phyloP scores from a whole-genome alignment of 2,113 vertebrate species.

The Echinops telfairi region DNA sequence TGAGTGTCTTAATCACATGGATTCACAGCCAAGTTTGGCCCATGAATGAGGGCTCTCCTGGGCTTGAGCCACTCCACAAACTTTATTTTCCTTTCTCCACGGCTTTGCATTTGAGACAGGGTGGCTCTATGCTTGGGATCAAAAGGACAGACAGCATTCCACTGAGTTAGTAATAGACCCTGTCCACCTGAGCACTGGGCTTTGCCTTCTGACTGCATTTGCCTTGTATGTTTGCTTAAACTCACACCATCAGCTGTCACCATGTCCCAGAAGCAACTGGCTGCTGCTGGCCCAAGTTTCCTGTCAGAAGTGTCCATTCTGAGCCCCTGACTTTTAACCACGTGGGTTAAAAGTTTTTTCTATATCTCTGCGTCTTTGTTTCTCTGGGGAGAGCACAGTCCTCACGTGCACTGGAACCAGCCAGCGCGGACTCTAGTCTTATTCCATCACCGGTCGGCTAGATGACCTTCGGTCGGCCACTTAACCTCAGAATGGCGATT shows the following conservation, averaged over 20 bases:
- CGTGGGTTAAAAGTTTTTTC: too few species aligned
- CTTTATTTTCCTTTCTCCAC: background rate
- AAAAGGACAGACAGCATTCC: conserved; percentile 71
- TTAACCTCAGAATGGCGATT: background rate
- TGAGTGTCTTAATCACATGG: background rate
- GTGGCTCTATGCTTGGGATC: conserved; percentile 69
- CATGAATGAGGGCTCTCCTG: background rate
- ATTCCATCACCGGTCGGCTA: background rate
- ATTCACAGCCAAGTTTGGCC: background rate
- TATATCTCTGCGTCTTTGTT: background rate
- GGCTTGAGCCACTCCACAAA: conserved; percentile 7
- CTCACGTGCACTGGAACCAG: background rate
- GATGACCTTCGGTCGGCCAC: background rate
- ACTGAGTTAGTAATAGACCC: conserved; percentile 79
- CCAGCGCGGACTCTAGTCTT: background rate
- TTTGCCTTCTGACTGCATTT: conserved; percentile 75
- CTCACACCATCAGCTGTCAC: background rate
- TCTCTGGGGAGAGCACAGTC: background rate
- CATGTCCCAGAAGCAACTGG: background rate
- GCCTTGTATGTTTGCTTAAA: conserved; percentile 59
- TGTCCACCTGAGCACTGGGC: conserved; percentile 56
- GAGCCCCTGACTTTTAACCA: background rate
- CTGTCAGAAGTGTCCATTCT: background rate
- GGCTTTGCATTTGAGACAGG: conserved; percentile 49
- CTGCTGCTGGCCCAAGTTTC: background rate